phyloP scores from a whole-genome alignment of 2,113 vertebrate genomes.

The Zapus hudsonius region DNA sequence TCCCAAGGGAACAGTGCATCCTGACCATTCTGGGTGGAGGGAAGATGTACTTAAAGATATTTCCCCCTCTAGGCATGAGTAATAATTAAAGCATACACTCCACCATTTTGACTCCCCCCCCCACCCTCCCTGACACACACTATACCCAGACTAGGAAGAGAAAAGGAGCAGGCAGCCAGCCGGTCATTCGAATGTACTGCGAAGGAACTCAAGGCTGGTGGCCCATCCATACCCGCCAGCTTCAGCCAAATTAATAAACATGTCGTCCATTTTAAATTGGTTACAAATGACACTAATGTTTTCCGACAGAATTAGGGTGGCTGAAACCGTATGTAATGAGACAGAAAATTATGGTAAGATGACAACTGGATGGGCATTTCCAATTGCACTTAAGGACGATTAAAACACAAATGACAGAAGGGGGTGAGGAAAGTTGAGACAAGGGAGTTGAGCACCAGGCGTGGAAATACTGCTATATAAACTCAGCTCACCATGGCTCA shows the following conservation, averaged over 20 bases:
- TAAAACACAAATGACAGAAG: conserved; percentile 65
- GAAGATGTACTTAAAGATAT: conserved; percentile 40
- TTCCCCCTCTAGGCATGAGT: conserved; percentile 50
- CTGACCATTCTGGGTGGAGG: not conserved
- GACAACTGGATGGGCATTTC: conserved; percentile 80
- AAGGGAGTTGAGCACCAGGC: not conserved
- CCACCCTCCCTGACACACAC: no score
- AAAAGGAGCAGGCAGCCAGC: not conserved
- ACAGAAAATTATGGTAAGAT: conserved; percentile 88
- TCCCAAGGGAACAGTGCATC: conserved; percentile 58
- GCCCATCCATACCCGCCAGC: conserved; percentile 46
- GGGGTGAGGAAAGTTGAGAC: not conserved
- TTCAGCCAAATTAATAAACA: conserved; percentile 86
- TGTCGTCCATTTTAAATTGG: conserved; percentile 82
- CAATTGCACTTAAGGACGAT: conserved; percentile 69
- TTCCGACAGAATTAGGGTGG: conserved; percentile 92
- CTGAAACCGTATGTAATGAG: conserved; percentile 89
- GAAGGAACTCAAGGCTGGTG: conserved; percentile 53
- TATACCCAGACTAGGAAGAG: not conserved
- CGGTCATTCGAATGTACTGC: not conserved
- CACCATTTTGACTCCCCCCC: not conserved
- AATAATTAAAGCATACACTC: conserved; percentile 70
- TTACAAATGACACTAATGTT: conserved; percentile 88
- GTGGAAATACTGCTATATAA: not conserved
- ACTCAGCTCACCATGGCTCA: not conserved